Conservation (phyloP, 1,140 invertebrate species). For the Drosophila virilis region DNA sequence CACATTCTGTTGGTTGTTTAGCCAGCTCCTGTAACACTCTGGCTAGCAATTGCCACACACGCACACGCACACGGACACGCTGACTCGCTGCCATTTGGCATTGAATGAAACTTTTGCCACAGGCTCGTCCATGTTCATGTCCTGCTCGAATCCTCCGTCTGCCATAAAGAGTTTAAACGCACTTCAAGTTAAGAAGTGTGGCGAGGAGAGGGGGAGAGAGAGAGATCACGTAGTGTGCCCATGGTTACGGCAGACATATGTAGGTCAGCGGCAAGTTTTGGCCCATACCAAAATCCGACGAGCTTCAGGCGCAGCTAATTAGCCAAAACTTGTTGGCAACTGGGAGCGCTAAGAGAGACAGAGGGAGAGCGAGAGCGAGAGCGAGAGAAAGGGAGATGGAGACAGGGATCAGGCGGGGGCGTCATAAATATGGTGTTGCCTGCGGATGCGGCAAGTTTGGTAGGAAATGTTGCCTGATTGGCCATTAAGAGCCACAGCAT, state of each 20-base stretch:
- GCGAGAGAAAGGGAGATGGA: background rate
- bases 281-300: conserved; percentile 25
- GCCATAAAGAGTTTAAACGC: conserved; percentile 49
- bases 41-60: conserved; percentile 4
- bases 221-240: background rate
- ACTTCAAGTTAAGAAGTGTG: conserved; percentile 25
- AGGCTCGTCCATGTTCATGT: conserved; percentile 5
- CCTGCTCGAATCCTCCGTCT: background rate
- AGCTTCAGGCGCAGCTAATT: conserved; percentile 57
- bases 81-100: conserved; percentile 39
- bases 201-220: background rate
- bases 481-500: conserved; percentile 26
- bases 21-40: conserved; percentile 1
- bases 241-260: conserved; percentile 16
- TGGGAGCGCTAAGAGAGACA: background rate
- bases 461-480: conserved; percentile 49
- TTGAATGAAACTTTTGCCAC: conserved; percentile 53
- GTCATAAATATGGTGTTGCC: conserved; percentile 50
- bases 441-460: conserved; percentile 30
- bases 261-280: conserved; percentile 40
- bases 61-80: background rate
- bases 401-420: background rate
- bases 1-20: background rate
- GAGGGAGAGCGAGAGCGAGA: background rate
- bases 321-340: conserved; percentile 42